These are phyloP conservation scores for Cirrhinus mrigala DNA, from an alignment of 2,797 vertebrate species.

Conservation along the genomic window DNA sequence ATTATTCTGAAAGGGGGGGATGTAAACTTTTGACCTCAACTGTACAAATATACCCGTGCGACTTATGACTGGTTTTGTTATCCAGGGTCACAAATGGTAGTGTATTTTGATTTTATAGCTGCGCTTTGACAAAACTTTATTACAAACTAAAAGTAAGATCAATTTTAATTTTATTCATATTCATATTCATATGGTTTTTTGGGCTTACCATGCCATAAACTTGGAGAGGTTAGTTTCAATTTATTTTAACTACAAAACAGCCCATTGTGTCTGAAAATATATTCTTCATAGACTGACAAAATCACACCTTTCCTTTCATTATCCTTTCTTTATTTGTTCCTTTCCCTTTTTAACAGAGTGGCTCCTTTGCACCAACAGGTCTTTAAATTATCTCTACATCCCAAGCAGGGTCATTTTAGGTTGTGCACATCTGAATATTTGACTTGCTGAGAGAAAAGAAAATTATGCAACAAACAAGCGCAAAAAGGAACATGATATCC, in stretches of 20 bases:
- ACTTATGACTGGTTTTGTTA: no score
- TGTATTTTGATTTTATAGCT: neutral
- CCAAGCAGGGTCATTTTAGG: constrained; percentile 24
- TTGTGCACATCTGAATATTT: constrained; percentile 10
- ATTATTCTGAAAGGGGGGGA: no score
- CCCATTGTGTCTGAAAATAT: neutral
- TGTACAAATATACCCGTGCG: no score
- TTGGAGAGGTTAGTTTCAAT: neutral
- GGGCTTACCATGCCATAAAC: neutral
- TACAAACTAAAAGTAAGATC: neutral
- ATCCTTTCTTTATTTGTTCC: constrained; percentile 2
- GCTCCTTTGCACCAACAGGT: constrained; percentile 20
- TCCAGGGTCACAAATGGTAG: no score
- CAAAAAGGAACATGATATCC: constrained; percentile 35
- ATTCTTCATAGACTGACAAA: constrained; percentile 2
- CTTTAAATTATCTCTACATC: constrained; percentile 26
- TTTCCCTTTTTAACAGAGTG: neutral
- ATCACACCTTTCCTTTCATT: neutral
- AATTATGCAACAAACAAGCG: constrained; percentile 46
- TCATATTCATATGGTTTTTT: neutral
- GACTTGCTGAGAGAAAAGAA: constrained; percentile 12
- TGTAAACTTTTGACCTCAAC: no score
- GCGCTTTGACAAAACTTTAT: neutral
- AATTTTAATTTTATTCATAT: neutral
- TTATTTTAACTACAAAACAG: neutral